Evolutionary conservation across 2,797 vertebrate genomes (phyloP), one percentile per base, ranked within the genome.

Genomic region (Podargus strigoides): DNA sequence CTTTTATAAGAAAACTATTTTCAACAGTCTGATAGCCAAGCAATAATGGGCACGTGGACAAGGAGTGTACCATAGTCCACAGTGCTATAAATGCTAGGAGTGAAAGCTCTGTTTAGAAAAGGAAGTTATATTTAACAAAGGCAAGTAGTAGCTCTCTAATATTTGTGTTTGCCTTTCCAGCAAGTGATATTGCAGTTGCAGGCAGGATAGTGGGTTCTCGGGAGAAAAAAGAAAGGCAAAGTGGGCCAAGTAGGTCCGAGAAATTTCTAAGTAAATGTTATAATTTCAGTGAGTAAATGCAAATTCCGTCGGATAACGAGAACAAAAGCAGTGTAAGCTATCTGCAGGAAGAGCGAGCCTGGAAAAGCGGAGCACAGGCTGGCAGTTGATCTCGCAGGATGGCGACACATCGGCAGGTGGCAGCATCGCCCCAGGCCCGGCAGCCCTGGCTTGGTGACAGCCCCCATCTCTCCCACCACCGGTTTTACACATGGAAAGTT

Each of bases 361-460:
- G 42, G 76, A 37, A 41, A n/a, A 22, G 62, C 2, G 0, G 50
- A 37, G 67, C 6, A 2, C 1, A 28, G 47, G 8, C 32, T 20
- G 22, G 41, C 21, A 41, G 21, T 9, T 30, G 30, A 26, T 26
- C 36, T 36, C 46, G 0, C 17, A 4, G 10, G 47, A 26, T 7
- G 19, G 11, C 1, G 32, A 78, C 16, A 1, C 44, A 87, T 97
- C 99, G 98, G 98, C 98, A 99, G 99, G 98, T 99, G 99, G 99
- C 99, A 99, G 98, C 98, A 98, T 98, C 98, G 98, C 95, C 98
- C 97, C 98, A 96, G 98, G 93, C 97, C 97, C 97, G 95, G 92
- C 94, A 78, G 95, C 79, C 92, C 36, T 0, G 27, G 24, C 46
- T 3, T 63, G 55, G 91, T 93, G 93, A 95, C 95, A 93, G 96